Percentiles rank a stretch among this genome's conserved stretches.
Evolutionary conservation across 2,888 invertebrate species (phyloP).

Genomic region (Tridacna crocea): DNA sequence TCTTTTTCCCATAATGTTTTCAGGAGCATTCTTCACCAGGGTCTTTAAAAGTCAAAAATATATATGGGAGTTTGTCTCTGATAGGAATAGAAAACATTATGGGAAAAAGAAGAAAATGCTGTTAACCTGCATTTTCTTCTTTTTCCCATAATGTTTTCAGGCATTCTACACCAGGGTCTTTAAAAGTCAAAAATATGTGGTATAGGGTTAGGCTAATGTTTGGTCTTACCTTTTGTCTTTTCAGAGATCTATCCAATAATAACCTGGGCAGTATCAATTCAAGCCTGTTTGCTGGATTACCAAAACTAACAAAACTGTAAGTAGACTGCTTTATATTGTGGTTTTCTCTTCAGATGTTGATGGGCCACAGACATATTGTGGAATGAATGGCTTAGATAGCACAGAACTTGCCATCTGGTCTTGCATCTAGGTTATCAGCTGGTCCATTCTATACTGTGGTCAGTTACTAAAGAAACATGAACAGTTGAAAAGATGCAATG

Average conservation of each 20-base stretch:
- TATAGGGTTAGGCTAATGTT: not conserved
- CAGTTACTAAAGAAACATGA: not conserved
- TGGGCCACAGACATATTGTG: no score
- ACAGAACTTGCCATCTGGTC: no score
- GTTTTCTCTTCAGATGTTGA: no score
- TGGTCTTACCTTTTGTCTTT: slow-evolving; percentile 71
- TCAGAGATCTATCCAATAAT: slow-evolving; percentile 91
- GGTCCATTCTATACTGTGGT: no score
- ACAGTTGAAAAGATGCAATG: not conserved
- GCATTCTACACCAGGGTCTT: no score
- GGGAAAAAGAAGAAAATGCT: not conserved
- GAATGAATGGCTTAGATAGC: no score
- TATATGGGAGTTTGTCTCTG: no score
- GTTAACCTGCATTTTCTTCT: not conserved
- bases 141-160: not conserved
- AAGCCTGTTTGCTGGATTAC: slow-evolving; percentile 87
- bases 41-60: no score
- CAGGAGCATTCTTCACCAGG: no score
- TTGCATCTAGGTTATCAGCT: no score
- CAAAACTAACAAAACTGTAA: slow-evolving; percentile 88
- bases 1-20: not conserved
- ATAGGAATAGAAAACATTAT: no score
- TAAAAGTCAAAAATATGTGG: no score
- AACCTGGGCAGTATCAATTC: slow-evolving; percentile 89
- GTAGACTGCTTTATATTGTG: slow-evolving; percentile 64